These are phyloP conservation scores for Acinonyx jubatus DNA, from an alignment of 2,113 vertebrate species.

Conservation along the genomic window DNA sequence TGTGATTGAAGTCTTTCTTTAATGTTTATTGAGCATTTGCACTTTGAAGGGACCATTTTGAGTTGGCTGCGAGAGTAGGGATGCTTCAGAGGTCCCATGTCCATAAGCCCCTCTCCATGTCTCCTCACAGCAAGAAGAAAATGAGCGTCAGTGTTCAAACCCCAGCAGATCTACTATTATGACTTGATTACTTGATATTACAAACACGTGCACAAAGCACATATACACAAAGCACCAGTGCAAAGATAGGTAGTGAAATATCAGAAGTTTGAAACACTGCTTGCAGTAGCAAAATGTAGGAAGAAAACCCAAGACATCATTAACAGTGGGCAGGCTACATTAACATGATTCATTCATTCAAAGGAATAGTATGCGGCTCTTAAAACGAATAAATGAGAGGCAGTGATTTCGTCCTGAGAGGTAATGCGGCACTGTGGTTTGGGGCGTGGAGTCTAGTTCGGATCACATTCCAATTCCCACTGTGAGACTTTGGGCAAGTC, in stretches of 20 bases:
- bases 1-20: neutral
- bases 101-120: neutral
- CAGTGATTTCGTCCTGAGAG: neutral
- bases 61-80: neutral
- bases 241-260: neutral
- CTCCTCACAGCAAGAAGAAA: neutral
- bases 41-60: neutral
- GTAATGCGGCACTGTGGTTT: no score
- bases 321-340: neutral
- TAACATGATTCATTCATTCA: neutral
- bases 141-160: neutral
- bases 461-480: neutral
- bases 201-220: neutral
- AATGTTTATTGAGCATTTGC: neutral
- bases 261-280: neutral
- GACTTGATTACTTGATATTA: neutral
- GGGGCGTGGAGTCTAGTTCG: neutral
- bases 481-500: no score
- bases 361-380: neutral
- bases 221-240: neutral
- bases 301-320: neutral
- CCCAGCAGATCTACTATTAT: neutral
- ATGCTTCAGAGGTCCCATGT: accelerated
- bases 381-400: neutral
- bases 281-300: neutral